Evolutionary conservation across 2,888 invertebrate genomes (phyloP), one percentile per base, ranked within the genome.

Genomic region (Andricus quercusramuli): DNA sequence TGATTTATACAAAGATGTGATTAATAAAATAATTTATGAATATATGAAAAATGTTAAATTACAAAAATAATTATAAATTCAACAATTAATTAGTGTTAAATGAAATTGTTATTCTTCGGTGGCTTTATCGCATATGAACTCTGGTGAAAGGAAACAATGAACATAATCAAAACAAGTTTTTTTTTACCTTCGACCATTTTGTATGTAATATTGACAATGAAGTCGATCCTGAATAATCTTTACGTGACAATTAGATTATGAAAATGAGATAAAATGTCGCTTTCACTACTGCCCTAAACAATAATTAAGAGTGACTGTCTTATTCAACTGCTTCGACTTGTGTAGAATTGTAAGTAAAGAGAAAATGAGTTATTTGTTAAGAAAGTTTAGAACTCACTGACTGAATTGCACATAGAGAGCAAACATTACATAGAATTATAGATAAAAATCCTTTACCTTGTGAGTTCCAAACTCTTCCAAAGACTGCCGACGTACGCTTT

Each of bases 401-500:
- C 85, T 85, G 85, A 84, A 51, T 82, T 68, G 81, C 78, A 77
- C 68, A 74, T 74, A 59, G 62, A 51, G 17, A 70, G 9, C 51
- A 29, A 70, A 47, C 29, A 25, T 70, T 70, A 51, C 9, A 29
- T 25, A 41, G 20, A 70, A 44, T 47, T 29, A 25, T 70, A 51
- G 70, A 51, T 70, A 64, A 64, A 62, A 56, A 77, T 64, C 37
- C 32, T 78, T 59, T 78, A 80, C 79, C 77, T 82, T 74, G 79
- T 77, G 83, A 74, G 81, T 85, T 85, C 83, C 84, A 80, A 86
- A 86, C 81, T 82, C 85, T 85, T 88, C 85, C 83, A 84, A 89
- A 87, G 83, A 89, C 88, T 90, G 88, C 88, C 88, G 84, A 83
- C 83, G 79, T 79, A 85, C 83, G 84, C 83, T 85, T 86, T 83